Percentiles rank a stretch among this genome's conserved stretches.
Conservation (phyloP, 1,140 invertebrate species). For the Magallana ariakensis region DNA sequence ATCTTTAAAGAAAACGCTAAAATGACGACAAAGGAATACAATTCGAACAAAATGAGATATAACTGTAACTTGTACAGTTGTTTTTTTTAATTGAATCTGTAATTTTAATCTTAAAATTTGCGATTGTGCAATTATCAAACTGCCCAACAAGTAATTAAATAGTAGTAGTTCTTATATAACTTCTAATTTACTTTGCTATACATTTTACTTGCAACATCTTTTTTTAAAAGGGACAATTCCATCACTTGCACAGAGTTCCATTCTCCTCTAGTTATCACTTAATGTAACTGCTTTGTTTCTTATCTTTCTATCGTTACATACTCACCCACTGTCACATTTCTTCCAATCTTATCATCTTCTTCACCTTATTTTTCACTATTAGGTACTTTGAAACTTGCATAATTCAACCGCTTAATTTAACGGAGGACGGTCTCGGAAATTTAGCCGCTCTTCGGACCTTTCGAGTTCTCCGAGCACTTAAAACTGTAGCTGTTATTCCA, state of each 20-base stretch:
- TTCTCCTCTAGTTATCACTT: too few species aligned
- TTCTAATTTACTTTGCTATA: too few species aligned
- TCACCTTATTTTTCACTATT: constrained; percentile 18
- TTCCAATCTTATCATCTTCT: constrained; percentile 1
- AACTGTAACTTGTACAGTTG: too few species aligned
- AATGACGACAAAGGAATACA: too few species aligned
- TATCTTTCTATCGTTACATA: neutral
- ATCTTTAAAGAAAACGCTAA: too few species aligned
- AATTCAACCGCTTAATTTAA: neutral
- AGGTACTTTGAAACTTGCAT: neutral
- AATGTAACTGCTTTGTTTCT: too few species aligned
- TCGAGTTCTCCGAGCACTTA: constrained; percentile 94
- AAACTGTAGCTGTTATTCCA: constrained; percentile 98
- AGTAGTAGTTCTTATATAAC: too few species aligned
- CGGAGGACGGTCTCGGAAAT: constrained; percentile 86
- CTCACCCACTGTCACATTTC: neutral
- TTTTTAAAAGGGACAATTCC: neutral
- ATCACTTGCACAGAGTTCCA: neutral
- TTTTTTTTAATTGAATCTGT: too few species aligned
- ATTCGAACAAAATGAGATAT: too few species aligned
- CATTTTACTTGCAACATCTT: neutral
- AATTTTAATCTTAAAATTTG: too few species aligned
- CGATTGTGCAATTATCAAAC: too few species aligned
- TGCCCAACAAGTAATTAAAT: too few species aligned
- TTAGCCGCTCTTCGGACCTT: constrained; percentile 95